A percentile compares a stretch with the other conserved stretches of the same genome.
Evolutionary conservation across 1,140 invertebrate genomes (phyloP).

Genomic region (Drosophila lowei): DNA sequence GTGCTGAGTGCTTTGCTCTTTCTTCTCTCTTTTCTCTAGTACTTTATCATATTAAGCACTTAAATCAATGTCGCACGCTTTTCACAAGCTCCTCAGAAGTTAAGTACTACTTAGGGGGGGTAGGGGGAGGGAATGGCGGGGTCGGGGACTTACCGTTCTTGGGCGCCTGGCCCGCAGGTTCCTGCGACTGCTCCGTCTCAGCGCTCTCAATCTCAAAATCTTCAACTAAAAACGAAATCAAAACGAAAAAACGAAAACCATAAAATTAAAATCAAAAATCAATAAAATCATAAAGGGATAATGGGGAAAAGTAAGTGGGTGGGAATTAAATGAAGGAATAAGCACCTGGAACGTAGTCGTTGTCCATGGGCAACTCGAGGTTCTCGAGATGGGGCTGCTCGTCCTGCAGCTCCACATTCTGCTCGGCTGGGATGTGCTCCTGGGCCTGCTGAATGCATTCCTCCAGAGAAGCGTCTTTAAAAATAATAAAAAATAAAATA

Average conservation of each 20-base stretch:
- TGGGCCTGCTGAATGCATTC: constrained; percentile 86
- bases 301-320: constrained; percentile 1
- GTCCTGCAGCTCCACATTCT: constrained; percentile 83
- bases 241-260: constrained; percentile 32
- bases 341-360: constrained; percentile 77
- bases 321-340: constrained; percentile 32
- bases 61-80: constrained; percentile 71
- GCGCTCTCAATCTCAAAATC: constrained; percentile 58
- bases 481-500: constrained; percentile 28
- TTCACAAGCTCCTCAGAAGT: constrained; percentile 51
- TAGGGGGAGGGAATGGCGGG: constrained; percentile 1
- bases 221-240: constrained; percentile 54
- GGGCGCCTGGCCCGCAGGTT: constrained; percentile 34
- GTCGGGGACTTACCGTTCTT: constrained; percentile 82
- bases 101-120: constrained; percentile 52
- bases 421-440: constrained; percentile 83
- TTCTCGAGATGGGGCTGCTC: constrained; percentile 72
- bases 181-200: constrained; percentile 48
- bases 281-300: constrained; percentile 48
- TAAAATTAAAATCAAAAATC: constrained; percentile 46
- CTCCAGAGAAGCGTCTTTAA: constrained; percentile 85
- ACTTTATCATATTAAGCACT: constrained; percentile 82
- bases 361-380: constrained; percentile 59
- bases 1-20: constrained; percentile 57
- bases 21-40: constrained; percentile 15